Percentiles rank a stretch among this genome's conserved stretches.
These are phyloP conservation scores for Schrankia costaestrigalis DNA, from an alignment of 2,888 invertebrate genomes.

Conservation along the genomic window DNA sequence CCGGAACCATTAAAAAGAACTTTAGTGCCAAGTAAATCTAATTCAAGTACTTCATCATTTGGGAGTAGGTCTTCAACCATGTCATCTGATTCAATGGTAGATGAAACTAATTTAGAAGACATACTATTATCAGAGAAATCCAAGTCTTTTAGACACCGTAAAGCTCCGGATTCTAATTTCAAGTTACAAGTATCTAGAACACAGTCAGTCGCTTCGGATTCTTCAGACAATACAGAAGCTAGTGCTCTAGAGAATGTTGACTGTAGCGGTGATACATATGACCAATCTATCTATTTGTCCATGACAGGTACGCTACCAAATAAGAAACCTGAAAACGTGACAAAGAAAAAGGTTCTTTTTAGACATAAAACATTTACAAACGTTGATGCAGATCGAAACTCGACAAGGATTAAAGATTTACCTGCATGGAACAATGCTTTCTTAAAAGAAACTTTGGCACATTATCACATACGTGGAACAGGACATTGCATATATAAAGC, in stretches of 20 bases:
- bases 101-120: conserved; percentile 73
- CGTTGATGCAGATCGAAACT: conserved; percentile 68
- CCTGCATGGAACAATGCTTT: conserved; percentile 59
- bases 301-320: conserved; percentile 71
- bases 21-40: conserved; percentile 33
- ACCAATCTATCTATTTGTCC: conserved; percentile 56
- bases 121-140: conserved; percentile 71
- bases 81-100: conserved; percentile 69
- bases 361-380: conserved; percentile 75
- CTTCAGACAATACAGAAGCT: conserved; percentile 60
- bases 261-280: conserved; percentile 54
- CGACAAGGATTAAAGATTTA: conserved; percentile 51
- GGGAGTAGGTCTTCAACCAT: conserved; percentile 60
- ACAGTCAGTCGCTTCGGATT: conserved; percentile 59
- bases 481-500: conserved; percentile 73
- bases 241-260: conserved; percentile 75
- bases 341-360: conserved; percentile 67
- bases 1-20: conserved; percentile 58
- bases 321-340: conserved; percentile 46
- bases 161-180: conserved; percentile 38
- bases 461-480: conserved; percentile 73
- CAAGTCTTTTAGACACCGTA: conserved; percentile 65
- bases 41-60: conserved; percentile 39
- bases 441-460: conserved; percentile 64
- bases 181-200: conserved; percentile 52